Evolutionary conservation across 2,797 vertebrate genomes (phyloP), one percentile per base, ranked within the genome.

Genomic region (Catostomus latipinnis): DNA sequence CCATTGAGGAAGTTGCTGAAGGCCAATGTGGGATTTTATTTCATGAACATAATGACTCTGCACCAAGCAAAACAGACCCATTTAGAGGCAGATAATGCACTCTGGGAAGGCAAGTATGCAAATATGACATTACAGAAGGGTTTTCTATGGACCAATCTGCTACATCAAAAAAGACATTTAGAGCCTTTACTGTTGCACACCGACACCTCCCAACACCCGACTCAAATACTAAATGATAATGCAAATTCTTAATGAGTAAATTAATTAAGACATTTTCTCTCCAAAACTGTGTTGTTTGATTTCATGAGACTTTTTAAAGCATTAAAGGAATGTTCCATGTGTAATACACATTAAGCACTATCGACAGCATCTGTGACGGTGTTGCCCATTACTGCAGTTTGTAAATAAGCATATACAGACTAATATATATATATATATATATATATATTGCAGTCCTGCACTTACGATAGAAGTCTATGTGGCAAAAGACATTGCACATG

Each of bases 111-210:
- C 87, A 81, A 76, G 86, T 93, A 94, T 94, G 93, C 93, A 91
- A 94, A 94, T 94, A 88, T 93, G 93, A 94, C 93, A 94, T 94
- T 94, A 92, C 92, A 78, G 83, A n/a, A 89, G 81, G 86, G 88
- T 88, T 78, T 89, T 90, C 83, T 81, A 71, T 81, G 76, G 87
- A 78, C 88, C 88, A 89, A 93, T 93, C 89, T 91, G 76, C 69
- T 50, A 48, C 53, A 79, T 79, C 61, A 16, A 65, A 14, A 16
- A 79, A 79, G 77, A 72, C 77, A 79, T 79, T 79, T 79, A 66
- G 61, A 72, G 77, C 50, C 77, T 71, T 56, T 0, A 43, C 16
- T 10, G 43, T 14, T 16, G 6, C 69, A 66, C 50, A 79, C 71
- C 46, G 61, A 79, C 43, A 49, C 58, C 69, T 57, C 16, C 34